Base-by-base conservation (phyloP, 2,888 invertebrate genomes). In the Netelia inedita region DNA sequence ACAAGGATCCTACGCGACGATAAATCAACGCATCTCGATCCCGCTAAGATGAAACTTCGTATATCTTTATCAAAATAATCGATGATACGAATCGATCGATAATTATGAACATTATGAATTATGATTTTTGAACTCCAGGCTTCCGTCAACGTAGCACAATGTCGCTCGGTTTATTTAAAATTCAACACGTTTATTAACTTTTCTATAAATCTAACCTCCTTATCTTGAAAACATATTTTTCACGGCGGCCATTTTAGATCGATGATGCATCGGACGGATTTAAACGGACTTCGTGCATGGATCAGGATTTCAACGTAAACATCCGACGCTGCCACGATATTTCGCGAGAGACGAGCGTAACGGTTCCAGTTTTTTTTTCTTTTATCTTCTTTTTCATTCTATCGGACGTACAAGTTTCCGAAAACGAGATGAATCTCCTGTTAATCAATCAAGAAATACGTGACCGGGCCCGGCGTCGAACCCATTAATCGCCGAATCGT, bases 401-500 rank as follows among this genome's bases (percentile, higher is more conserved):
- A 6, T 28, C 28, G 14, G 28, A 65, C 2, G n/a, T 1, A 61
- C 14, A 61, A 28, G 19, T 11, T 46, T 59, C 9, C 6, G 14
- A 53, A 21, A 66, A 59, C 11, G 16, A 53, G 50, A 61, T 53
- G 21, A 23, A 50, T 35, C 35, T 72, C 57, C 55, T 71, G 63
- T 72, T 59, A 28, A 80, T 80, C 76, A 68, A 80, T 84, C 53
- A 63, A 53, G 41, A 57, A 80, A 28, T 71, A 21, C 41, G 50
- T n/a, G 21, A 10, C 46, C 9, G 35, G 19, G 41, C 21, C 41
- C 28, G 16, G 23, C 19, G 66, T 41, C 75, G 28, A 28, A 28
- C 28, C 28, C 16, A 84, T 81, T 10, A 76, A 81, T 81, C 72
- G 50, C 61, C 21, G 75, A 53, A 80, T 80, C 76, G 59, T 66